A percentile compares a stretch with the other conserved stretches of the same genome.
phyloP scores from a whole-genome alignment of 2,797 vertebrate species.

The Myotis vivesi region DNA sequence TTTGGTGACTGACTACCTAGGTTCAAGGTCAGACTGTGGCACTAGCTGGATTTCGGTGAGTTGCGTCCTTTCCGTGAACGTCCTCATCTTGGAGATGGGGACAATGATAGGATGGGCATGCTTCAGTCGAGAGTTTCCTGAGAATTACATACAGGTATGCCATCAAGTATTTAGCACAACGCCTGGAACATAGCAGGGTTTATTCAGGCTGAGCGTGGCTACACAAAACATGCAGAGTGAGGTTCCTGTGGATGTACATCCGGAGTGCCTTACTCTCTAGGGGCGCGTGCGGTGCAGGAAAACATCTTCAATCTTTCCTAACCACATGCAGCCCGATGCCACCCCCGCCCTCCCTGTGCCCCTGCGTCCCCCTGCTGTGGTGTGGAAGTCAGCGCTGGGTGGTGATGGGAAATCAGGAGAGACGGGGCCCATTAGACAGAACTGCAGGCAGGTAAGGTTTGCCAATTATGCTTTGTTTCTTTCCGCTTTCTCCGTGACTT shows the following conservation, averaged over 20 bases:
- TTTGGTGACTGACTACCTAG: too few species aligned
- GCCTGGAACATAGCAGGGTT: background rate
- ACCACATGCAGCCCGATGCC: conserved; percentile 69
- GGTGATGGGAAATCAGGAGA: conserved; percentile 78
- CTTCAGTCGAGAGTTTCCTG: background rate
- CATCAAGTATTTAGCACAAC: background rate
- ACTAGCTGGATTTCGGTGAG: background rate
- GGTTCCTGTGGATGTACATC: background rate
- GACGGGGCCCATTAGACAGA: conserved; percentile 79
- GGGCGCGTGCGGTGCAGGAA: conserved; percentile 44
- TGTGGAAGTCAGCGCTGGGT: conserved; percentile 68
- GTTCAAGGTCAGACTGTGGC: background rate
- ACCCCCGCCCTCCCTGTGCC: background rate
- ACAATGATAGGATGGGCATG: background rate
- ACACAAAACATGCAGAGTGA: background rate
- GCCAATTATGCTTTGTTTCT: conserved; percentile 82
- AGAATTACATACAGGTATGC: background rate
- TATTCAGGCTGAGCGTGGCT: background rate
- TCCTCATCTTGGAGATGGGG: background rate
- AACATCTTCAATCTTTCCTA: conserved; percentile 67
- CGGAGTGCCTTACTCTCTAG: conserved; percentile 26
- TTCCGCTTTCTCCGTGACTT: conserved; percentile 77
- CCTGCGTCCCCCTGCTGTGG: background rate
- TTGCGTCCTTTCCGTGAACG: background rate
- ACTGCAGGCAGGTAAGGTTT: conserved; percentile 81